phyloP scores from a whole-genome alignment of 1,140 invertebrate species.

The Eupristina koningsbergeri region DNA sequence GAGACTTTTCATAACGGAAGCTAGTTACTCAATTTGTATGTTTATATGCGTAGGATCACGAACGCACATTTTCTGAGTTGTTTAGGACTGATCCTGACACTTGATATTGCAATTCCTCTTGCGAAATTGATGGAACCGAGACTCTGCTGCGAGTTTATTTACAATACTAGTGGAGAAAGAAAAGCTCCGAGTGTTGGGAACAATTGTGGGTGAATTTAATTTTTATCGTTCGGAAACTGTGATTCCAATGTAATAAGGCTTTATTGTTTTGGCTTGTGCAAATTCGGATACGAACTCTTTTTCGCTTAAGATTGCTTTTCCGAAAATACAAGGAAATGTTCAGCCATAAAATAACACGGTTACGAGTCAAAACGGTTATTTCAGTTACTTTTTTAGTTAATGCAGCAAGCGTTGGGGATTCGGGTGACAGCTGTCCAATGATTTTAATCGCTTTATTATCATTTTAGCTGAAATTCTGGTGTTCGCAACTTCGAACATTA shows the following conservation, averaged over 20 bases:
- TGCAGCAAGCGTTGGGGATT: neutral
- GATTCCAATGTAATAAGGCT: neutral
- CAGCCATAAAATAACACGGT: neutral
- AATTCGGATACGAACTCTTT: neutral
- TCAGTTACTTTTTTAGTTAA: neutral
- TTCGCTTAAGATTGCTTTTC: neutral
- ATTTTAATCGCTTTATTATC: neutral
- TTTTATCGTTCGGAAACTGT: neutral
- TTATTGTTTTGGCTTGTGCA: neutral
- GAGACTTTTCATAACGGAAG: slow-evolving; percentile 30
- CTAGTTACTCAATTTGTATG: slow-evolving; percentile 53
- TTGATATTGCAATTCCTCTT: neutral
- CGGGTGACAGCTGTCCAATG: neutral
- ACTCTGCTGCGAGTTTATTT: neutral
- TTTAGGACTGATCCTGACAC: neutral
- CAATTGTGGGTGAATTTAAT: neutral
- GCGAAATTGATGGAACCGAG: neutral
- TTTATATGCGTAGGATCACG: slow-evolving; percentile 32
- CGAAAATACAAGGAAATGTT: neutral
- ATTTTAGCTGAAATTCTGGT: too few species aligned
- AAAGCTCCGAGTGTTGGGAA: neutral
- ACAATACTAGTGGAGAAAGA: neutral
- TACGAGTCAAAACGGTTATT: neutral
- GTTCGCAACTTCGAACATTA: too few species aligned
- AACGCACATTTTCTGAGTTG: neutral